Conservation (phyloP, 2,113 vertebrate genomes). For the Numida meleagris region DNA sequence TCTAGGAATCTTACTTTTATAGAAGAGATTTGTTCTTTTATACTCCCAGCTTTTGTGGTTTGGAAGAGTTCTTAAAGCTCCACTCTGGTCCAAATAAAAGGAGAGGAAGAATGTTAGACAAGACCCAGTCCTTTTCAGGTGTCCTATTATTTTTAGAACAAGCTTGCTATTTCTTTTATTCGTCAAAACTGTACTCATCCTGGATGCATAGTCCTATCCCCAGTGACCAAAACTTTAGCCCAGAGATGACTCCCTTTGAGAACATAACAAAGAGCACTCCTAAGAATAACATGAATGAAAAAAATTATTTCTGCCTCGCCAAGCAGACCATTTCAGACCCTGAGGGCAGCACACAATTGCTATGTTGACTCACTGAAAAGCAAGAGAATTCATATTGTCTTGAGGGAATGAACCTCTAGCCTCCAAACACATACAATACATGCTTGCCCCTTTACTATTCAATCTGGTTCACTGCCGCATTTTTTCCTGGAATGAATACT, state of each 20-base stretch:
- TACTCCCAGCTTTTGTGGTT: background rate
- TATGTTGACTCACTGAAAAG: slow-evolving; percentile 8
- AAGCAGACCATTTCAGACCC: background rate
- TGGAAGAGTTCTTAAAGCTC: background rate
- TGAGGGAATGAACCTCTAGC: background rate
- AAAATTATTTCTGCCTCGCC: background rate
- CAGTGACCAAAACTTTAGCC: background rate
- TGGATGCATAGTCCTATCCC: background rate
- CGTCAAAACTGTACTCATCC: background rate
- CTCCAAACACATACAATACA: background rate
- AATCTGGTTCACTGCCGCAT: background rate
- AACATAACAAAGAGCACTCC: background rate
- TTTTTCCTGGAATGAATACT: background rate
- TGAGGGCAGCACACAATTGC: background rate
- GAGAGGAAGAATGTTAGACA: background rate
- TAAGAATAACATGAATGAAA: slow-evolving; percentile 44
- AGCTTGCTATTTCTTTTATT: background rate
- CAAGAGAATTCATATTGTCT: slow-evolving; percentile 13
- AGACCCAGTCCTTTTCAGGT: background rate
- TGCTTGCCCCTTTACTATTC: background rate
- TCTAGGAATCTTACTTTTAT: background rate
- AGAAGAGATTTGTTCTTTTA: background rate
- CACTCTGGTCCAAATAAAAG: background rate
- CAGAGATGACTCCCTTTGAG: background rate
- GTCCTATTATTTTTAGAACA: background rate